A percentile compares a stretch with the other conserved stretches of the same genome.
Conservation (phyloP, 2,113 vertebrate genomes). For the Anolis sagrei region DNA sequence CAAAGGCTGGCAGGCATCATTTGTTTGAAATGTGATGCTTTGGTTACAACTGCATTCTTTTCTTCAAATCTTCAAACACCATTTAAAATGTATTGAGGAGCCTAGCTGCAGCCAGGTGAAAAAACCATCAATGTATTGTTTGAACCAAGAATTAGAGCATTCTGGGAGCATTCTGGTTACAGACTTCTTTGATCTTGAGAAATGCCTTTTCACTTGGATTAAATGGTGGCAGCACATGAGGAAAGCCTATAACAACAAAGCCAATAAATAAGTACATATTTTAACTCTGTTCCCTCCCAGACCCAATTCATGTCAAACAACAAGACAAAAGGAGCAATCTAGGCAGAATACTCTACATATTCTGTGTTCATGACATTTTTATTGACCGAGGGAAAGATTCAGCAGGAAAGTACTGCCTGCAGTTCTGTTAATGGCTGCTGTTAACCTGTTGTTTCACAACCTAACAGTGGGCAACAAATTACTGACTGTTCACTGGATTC, state of each 20-base stretch:
- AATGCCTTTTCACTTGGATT: constrained; percentile 34
- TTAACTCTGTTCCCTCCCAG: background rate
- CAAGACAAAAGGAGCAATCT: constrained; percentile 25
- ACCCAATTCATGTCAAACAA: constrained; percentile 24
- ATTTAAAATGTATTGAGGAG: constrained; percentile 33
- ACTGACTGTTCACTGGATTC: background rate
- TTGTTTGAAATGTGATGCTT: constrained; percentile 50
- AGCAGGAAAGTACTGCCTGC: background rate
- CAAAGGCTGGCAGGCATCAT: constrained; percentile 49
- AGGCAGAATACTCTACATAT: background rate
- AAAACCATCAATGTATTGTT: background rate
- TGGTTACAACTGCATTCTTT: constrained; percentile 33
- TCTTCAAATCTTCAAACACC: constrained; percentile 54
- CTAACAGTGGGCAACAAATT: constrained; percentile 26
- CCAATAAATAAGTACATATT: constrained; percentile 44
- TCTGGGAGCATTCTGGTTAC: background rate
- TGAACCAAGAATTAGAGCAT: background rate
- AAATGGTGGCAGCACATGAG: constrained; percentile 39
- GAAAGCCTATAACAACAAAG: constrained; percentile 6
- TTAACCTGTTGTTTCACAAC: constrained; percentile 14
- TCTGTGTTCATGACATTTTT: background rate
- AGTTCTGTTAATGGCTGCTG: background rate
- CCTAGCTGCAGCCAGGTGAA: constrained; percentile 4
- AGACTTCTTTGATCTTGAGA: constrained; percentile 41
- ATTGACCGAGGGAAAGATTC: constrained; percentile 30